These are phyloP conservation scores for Nipponia nippon DNA, from an alignment of 2,113 vertebrate species.

Conservation along the genomic window DNA sequence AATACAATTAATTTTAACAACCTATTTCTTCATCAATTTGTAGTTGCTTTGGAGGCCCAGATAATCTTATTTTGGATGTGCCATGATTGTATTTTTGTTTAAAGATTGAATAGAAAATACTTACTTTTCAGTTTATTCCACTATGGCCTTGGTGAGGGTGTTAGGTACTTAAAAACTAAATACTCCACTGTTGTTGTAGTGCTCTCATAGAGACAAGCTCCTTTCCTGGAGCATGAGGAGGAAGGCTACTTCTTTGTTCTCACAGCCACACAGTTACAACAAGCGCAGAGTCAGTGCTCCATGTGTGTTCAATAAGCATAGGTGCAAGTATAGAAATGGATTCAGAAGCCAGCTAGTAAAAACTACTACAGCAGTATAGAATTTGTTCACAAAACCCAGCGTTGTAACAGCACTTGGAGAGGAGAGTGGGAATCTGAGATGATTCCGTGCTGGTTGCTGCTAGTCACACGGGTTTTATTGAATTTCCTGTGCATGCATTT, in stretches of 20 bases:
- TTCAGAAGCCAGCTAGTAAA: neutral
- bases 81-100: neutral
- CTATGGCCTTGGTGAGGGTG: neutral
- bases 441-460: neutral
- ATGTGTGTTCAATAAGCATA: neutral
- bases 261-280: fast-evolving
- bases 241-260: neutral
- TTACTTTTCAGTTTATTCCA: neutral
- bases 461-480: neutral
- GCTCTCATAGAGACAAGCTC: neutral
- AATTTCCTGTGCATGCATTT: neutral
- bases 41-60: neutral
- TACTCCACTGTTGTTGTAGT: neutral
- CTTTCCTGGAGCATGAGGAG: neutral
- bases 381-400: neutral
- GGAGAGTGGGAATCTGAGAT: neutral
- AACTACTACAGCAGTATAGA: neutral
- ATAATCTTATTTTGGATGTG: neutral
- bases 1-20: neutral
- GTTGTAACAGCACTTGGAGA: neutral
- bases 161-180: neutral
- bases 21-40: neutral
- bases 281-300: neutral
- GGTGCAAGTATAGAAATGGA: neutral
- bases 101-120: neutral